Evolutionary conservation across 1,140 invertebrate species (phyloP).

Genomic region (Apis dorsata): DNA sequence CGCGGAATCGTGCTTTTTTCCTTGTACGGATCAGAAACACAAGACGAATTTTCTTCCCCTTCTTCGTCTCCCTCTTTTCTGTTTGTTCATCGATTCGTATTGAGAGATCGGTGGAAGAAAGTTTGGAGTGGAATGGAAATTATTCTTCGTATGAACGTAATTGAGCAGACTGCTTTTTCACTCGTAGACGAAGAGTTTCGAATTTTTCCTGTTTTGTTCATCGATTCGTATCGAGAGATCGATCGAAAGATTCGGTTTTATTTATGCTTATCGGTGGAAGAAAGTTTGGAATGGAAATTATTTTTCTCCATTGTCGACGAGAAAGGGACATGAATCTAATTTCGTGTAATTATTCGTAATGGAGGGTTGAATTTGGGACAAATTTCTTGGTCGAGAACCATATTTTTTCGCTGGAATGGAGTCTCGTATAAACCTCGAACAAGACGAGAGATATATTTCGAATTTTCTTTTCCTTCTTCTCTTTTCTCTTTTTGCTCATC

Average conservation of each 20-base stretch:
- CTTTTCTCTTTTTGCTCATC: neutral
- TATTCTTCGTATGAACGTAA: no score
- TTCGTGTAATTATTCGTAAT: slow-evolving; percentile 9
- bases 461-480: neutral
- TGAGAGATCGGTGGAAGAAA: no score
- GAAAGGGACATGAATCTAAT: neutral
- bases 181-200: no score
- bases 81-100: neutral
- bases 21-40: neutral
- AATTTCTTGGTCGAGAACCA: neutral
- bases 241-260: neutral
- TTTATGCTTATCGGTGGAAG: neutral
- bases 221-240: neutral
- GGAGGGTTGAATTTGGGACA: neutral
- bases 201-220: no score
- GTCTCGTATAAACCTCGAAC: neutral
- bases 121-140: no score
- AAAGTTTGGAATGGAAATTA: neutral
- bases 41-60: neutral
- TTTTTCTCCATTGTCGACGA: neutral
- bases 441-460: neutral
- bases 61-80: neutral
- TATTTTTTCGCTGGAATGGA: neutral
- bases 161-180: no score
- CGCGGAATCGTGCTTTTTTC: neutral